Base-by-base conservation (phyloP, 2,113 vertebrate species). In the Corynorhinus townsendii region DNA sequence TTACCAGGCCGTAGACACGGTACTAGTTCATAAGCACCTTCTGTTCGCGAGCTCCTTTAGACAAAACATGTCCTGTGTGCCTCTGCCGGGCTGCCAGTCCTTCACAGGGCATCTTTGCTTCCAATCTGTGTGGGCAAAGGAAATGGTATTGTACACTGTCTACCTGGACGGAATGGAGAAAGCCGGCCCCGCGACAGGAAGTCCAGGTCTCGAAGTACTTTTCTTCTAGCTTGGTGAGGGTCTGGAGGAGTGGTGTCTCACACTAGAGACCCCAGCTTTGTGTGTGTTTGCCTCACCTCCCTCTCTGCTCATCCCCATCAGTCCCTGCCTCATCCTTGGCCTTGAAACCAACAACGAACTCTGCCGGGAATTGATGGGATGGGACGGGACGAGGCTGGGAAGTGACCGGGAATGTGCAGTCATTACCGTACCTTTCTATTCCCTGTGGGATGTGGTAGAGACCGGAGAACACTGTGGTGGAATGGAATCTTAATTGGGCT, bases 141-240 rank as follows among this genome's bases (percentile, higher is more conserved):
- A 91, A 86, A 72, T 92, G 79, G 7, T 14, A 80, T 69, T 83
- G 91, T 43, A 38, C 52, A n/a, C 30, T 73, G 28, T 26, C 92
- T 92, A 33, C 92, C 89, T 93, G 64, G 83, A 91, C 68, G 35
- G 35, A 16, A 24, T 83, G 75, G 64, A 73, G 79, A 95, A 82
- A 62, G 66, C 87, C 62, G 79, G 64, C 40, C 71, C 45, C 38
- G 71, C 26, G 91, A 75, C 43, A 86, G 28, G 83, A 91, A 66
- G 38, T 35, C 17, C 0, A 11, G 22, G 62, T 49, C 59, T 71
- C 35, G 49, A 89, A 54, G 73, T 69, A 38, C 45, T 90, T 80
- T 35, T 47, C 33, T 75, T 47, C 43, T 64, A 0, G 35, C 77
- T 43, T 20, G 35, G 54, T 40, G 52, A 76, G 56, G 54, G 40